Evolutionary conservation across 2,888 invertebrate species (phyloP), one percentile per base, ranked within the genome.

Genomic region (Protonemura montana): DNA sequence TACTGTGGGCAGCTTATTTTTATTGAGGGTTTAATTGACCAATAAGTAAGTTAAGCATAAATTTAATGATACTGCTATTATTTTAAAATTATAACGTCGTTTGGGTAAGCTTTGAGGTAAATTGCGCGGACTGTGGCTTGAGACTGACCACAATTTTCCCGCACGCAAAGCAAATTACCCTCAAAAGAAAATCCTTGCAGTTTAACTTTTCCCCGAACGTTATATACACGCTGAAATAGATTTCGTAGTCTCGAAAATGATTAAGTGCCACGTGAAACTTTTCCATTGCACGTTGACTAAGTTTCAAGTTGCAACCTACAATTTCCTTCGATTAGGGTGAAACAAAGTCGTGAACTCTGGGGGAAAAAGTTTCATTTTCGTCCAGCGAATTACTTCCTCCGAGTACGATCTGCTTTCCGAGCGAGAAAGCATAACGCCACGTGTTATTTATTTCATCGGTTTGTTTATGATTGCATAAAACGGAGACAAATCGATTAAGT

Each of bases 391-490:
- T 59, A 21, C 59, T 59, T 59, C 6, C 13, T 59, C 21, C 59
- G 26, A 25, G 26, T 7, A 26, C 78, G 28, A 78, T 7, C n/a
- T 27, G 27, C 3, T 21, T 78, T 28, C 13, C 27, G 6, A 27
- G 2, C 0, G 21, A 28, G 28, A 0, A 78, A 28, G 26, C 78
- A n/a, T n/a, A n/a, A n/a, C n/a, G n/a, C n/a, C n/a, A 26, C 78
- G 78, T 78, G 78, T 25, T 21, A 78, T 26, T 78, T 78, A 78
- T 78, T 78, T 78, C n/a, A 10, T 78, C 28, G 78, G 78, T 78
- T 78, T 78, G 78, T 78, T 78, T 78, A 78, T 78, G 78, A 78
- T 78, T 78, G 78, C 27, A 28, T 78, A 78, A 78, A 26, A 78
- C 26, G 78, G 5, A 78, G 78, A 78, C 78, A 78, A 78, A 78